Evolutionary conservation across 2,888 invertebrate genomes (phyloP), one percentile per base, ranked within the genome.

Genomic region (Ptilodon capucinus): DNA sequence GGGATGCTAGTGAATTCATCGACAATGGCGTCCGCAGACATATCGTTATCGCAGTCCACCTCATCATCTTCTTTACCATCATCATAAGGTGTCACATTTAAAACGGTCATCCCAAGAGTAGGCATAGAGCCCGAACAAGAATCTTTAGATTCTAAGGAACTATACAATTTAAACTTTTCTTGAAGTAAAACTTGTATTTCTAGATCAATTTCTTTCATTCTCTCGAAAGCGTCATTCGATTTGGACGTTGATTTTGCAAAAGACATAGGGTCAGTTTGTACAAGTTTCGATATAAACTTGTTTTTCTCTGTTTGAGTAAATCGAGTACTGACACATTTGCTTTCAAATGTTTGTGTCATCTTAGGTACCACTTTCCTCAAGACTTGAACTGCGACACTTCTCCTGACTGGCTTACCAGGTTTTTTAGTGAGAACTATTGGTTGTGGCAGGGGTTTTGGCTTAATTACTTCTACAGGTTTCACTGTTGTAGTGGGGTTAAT

Each of bases 141-240:
- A 42, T 79, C 75, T 54, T 79, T 88, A 40, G 75, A 80, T 61
- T 92, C 90, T 48, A 93, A 64, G 51, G 91, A 87, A 61, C 86
- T 89, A 58, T 93, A 93, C 7, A 93, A 67, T 59, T 90, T 87
- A 68, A 93, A 91, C 64, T 93, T 93, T 66, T 93, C 93, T 65
- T 92, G 90, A 56, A 92, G 74, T 40, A 93, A 71, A 32, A 84
- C 84, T 59, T 93, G 92, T 60, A 93, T 92, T 67, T 92, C 92
- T 51, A 92, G 70, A 62, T 93, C 93, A 47, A 93, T 93, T 68
- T 93, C 91, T 57, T 92, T 92, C 92, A 93, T 93, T 71, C 92
- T 86, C 43, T 92, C 88, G 63, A 92, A 83, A 7, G 92, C 74
- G 43, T 86, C 86, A 44, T 69, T 77, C 14, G 81, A 62, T 51